These are phyloP conservation scores for Hyposoter didymator DNA, from an alignment of 2,888 invertebrate species.

Conservation along the genomic window DNA sequence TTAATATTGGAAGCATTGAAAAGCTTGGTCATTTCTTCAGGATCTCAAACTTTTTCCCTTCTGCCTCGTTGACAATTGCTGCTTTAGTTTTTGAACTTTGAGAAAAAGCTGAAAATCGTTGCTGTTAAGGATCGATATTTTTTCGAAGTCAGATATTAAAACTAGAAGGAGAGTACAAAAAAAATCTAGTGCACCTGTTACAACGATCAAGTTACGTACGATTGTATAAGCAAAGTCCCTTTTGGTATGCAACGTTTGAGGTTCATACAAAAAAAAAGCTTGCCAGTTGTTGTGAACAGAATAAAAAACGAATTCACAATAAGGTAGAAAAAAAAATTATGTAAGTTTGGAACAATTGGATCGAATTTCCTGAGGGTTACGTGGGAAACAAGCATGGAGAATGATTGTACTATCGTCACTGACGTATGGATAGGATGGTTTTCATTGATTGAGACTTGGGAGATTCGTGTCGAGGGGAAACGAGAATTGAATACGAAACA, in stretches of 20 bases:
- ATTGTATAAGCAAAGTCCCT: slow-evolving; percentile 1
- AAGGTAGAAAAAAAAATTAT: not conserved
- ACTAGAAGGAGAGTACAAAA: slow-evolving; percentile 24
- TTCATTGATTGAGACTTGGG: not conserved
- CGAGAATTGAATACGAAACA: not conserved
- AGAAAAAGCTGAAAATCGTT: not conserved
- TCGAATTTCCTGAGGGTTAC: not conserved
- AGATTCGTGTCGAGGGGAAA: not conserved
- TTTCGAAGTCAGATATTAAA: slow-evolving; percentile 8
- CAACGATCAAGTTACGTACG: slow-evolving; percentile 16
- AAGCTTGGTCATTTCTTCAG: not conserved
- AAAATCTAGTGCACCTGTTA: slow-evolving; percentile 31
- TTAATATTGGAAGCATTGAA: not conserved
- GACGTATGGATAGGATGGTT: not conserved
- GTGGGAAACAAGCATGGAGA: not conserved
- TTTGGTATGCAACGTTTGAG: not conserved
- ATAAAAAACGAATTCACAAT: not conserved
- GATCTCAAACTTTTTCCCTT: not conserved
- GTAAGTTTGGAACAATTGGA: not conserved
- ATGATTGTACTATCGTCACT: not conserved
- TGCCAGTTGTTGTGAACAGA: not conserved
- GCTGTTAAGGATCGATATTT: slow-evolving; percentile 14
- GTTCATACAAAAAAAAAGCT: not conserved
- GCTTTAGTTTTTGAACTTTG: not conserved
- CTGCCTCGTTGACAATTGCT: too few relatives aligned